Conservation (phyloP, 1,140 invertebrate species). For the Drosophila simulans region DNA sequence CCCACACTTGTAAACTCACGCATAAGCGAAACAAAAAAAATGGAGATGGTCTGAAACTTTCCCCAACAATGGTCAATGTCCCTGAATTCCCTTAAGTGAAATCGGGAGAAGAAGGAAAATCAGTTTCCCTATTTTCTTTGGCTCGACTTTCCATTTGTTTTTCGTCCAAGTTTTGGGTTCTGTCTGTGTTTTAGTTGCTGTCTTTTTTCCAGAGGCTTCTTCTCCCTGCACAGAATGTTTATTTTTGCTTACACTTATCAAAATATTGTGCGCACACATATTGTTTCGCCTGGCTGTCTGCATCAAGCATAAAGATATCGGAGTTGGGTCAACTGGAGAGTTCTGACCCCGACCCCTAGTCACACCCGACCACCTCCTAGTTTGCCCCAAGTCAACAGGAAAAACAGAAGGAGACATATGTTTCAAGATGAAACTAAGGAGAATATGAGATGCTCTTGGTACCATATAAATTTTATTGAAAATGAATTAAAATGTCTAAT, state of each 20-base stretch:
- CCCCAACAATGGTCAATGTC: constrained; percentile 53
- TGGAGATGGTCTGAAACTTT: constrained; percentile 44
- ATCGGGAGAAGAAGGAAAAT: constrained; percentile 10
- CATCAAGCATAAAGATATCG: constrained; percentile 70
- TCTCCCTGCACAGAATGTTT: constrained; percentile 69
- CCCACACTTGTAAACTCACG: neutral
- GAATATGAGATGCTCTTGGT: constrained; percentile 21
- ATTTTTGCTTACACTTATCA: constrained; percentile 82
- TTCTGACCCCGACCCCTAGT: constrained; percentile 11
- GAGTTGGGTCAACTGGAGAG: constrained; percentile 38
- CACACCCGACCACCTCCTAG: constrained; percentile 4
- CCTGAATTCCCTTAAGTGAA: constrained; percentile 12
- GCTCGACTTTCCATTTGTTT: constrained; percentile 53
- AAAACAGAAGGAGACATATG: constrained; percentile 25
- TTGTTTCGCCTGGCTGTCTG: constrained; percentile 60
- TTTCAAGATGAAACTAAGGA: neutral
- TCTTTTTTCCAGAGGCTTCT: constrained; percentile 29
- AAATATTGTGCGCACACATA: constrained; percentile 77
- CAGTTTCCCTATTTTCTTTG: constrained; percentile 37
- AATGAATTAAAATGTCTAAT: no score
- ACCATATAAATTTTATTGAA: neutral
- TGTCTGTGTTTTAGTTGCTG: constrained; percentile 16
- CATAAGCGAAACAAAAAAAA: constrained; percentile 26
- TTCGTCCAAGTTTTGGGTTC: constrained; percentile 40
- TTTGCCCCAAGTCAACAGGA: constrained; percentile 20